Evolutionary conservation across 2,797 vertebrate species (phyloP), one percentile per base, ranked within the genome.

Genomic region (Enteromius afrohamiltoni): DNA sequence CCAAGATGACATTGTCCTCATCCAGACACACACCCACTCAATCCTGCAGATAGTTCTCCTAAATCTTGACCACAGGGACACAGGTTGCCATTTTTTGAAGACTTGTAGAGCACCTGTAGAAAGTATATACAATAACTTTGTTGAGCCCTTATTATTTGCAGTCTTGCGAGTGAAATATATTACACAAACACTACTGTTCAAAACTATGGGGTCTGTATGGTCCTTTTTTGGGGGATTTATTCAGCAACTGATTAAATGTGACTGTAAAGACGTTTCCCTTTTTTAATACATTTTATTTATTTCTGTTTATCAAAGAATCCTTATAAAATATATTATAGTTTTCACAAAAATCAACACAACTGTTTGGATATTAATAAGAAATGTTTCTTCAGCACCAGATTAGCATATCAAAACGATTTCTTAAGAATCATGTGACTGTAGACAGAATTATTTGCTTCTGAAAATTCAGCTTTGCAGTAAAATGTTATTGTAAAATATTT

Each of bases 1-100:
- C 2, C 97, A 97, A 91, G 97, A 98, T 31, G 97, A 97, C 85
- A 96, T 95, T 0, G 94, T 98, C 87, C 96, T 98, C 68, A 94
- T 96, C 90, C 96, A 97, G 90, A 96, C 96, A 0, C 97, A 97
- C 86, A 96, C 96, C 49, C 97, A 97, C 89, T 96, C 96, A 77
- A 98, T 99, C 89, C 94, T 99, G 68, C 97, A 97, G 89, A 95
- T 96, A n/a, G 96, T 98, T 85, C 94, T 98, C 0, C 95, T 96
- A 84, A 96, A 98, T 85, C 89, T 98, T 91, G 96, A 98, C 89
- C 97, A 99, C 93, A 90, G 96, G 89, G 97, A 98, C 82, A 81
- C 96, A 95, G 97, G 97, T 98, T 86, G 93, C 92, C 47, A 74
- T 64, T 71, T 34, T 23, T 71, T 60, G 23, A 79, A 53, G 40